Evolutionary conservation across 2,888 invertebrate genomes (phyloP), one percentile per base, ranked within the genome.

Genomic region (Cremastinae sp.): DNA sequence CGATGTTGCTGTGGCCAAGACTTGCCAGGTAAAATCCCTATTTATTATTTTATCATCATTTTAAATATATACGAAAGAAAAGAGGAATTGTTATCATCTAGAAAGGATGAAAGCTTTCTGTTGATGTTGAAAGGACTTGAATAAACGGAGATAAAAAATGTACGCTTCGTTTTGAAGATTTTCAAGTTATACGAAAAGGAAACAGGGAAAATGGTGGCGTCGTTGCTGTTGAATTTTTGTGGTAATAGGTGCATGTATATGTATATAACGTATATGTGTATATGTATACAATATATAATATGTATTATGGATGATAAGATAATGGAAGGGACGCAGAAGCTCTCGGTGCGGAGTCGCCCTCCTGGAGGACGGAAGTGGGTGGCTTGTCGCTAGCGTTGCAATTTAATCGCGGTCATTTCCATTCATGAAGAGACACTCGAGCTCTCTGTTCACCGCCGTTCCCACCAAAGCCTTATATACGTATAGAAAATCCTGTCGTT

Each of bases 1-100:
- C 79, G 89, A 89, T 71, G 89, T 86, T 12, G 88, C 89, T 14
- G 86, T 87, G 66, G 87, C 87, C 59, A 88, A 88, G 82, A 83
- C 87, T 78, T 86, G 86, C 83, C 89, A 89, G 87, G 89, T 89
- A 71, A 82, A 12, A 37, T n/a, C 3, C 1, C 18, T 66, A 9
- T 7, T 14, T 51, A 18, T 39, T 20, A 9, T 22, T 65, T 16
- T 28, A 2, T 1, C 2, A 9, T 3, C 1, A 18, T 28, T n/a
- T 18, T 18, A 20, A 2, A 1, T 7, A 1, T 20, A 58, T 20
- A 41, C 0, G 10, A 12, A 3, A 12, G 12, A 41, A 58, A 22
- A 1, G n/a, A n/a, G n/a, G n/a, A n/a, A n/a, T n/a, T n/a, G n/a
- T n/a, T n/a, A n/a, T n/a, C n/a, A n/a, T n/a, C n/a, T n/a, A n/a